Evolutionary conservation across 2,888 invertebrate genomes (phyloP), one percentile per base, ranked within the genome.

Genomic region (Lymantria dispar): DNA sequence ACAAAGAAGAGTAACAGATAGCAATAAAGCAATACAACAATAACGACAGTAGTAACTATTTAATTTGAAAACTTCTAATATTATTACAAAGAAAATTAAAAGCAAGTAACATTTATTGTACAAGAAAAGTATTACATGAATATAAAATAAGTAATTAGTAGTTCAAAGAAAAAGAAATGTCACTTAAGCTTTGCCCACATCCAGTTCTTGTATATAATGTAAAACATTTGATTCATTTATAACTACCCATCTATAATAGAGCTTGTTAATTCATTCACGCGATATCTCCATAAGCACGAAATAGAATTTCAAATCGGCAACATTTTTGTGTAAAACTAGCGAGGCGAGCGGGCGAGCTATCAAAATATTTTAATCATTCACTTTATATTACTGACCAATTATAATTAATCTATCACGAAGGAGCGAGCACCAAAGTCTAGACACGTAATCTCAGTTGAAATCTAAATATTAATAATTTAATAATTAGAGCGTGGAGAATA

Each of bases 341-440:
- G 53, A 52, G 41, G 39, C 56, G 46, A 54, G 52, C 65, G 51
- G 47, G 56, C 51, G 60, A 58, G 50, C 78, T 75, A 84, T 85
- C 83, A 77, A 78, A 78, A 83, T 79, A 78, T 74, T 76, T 73
- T 81, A 86, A 84, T 83, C 79, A 78, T 81, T 74, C 70, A 78
- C 72, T 80, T 80, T 75, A 80, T 73, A 77, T 74, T 77, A 67
- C 74, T 74, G 79, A 73, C 82, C 81, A 82, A 87, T 83, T 78
- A 85, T 78, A 82, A 85, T 86, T 86, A 88, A 87, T 86, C 86
- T 87, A 78, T 76, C 84, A 85, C 84, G 85, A 86, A 87, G 75
- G 71, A 76, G 78, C 69, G 56, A 72, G 70, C 70, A 67, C 49
- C 48, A 60, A 59, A 78, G 85, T 85, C 85, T 86, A 83, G 85